Evolutionary conservation across 2,113 vertebrate species (phyloP), one percentile per base, ranked within the genome.

Genomic region (Menidia beryllina): DNA sequence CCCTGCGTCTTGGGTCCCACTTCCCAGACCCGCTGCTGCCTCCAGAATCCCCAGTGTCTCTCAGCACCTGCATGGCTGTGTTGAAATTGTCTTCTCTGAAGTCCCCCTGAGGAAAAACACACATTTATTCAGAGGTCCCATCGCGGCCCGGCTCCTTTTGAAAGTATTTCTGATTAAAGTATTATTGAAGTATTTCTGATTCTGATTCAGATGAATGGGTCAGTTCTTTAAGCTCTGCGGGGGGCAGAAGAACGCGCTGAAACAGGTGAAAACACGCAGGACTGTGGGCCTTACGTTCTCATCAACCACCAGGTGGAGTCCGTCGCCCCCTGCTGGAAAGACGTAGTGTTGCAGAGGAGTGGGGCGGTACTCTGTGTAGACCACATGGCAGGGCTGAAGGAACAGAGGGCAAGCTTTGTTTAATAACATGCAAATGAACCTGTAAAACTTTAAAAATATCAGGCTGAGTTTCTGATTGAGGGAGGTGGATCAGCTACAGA

Each of bases 11-110:
- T 7, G 95, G 96, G 79, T 99, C 96, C 74, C 96, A 97, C 89
- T 98, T 99, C 8, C 94, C 94, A 34, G 95, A 92, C 38, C 95
- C 70, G 80, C 94, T 49, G 91, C 93, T 86, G 88, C 93, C 78
- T 86, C 94, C 88, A 91, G 96, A 74, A 77, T 99, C 98, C 20
- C 96, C 96, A 4, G 94, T 86, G 41, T 99, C 97, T 85, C 97
- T 93, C 69, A 99, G 94, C 48, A 99, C 97, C 66, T 98, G 96
- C 97, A 99, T 99, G 17, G 98, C 97, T 19, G 97, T 98, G 87
- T 97, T 98, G 88, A 99, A 99, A 87, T 99, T 99, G 81, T 99
- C 98, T 89, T 99, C 98, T 86, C 98, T 93, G 86, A 99, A 99
- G 82, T 99, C 97, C 14, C 98, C 97, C 98, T 99, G 76, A 51